Percentiles rank a stretch among this genome's conserved stretches.
phyloP scores from a whole-genome alignment of 2,888 invertebrate genomes.

The Sceliomorpha sp. region DNA sequence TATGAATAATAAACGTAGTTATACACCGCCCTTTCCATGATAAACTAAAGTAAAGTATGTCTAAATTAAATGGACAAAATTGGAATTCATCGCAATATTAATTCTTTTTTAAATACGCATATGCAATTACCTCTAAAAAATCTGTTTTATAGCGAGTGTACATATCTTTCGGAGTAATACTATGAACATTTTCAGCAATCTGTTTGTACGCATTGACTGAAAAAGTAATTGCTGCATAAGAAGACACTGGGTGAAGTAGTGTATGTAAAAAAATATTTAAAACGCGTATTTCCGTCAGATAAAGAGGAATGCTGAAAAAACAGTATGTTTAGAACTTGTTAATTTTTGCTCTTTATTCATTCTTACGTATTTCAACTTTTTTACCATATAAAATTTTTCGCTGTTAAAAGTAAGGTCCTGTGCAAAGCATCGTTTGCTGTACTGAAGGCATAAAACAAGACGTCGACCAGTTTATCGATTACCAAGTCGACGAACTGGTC shows the following conservation, averaged over 20 bases:
- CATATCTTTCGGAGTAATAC: slow-evolving; percentile 82
- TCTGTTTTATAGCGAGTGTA: slow-evolving; percentile 85
- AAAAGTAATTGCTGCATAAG: slow-evolving; percentile 81
- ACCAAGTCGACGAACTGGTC: slow-evolving; percentile 80
- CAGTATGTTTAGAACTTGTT: slow-evolving; percentile 3
- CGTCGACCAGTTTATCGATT: slow-evolving; percentile 73
- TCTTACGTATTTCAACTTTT: no score
- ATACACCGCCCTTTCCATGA: slow-evolving; percentile 83
- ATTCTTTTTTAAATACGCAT: slow-evolving; percentile 1
- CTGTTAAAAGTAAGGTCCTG: slow-evolving; percentile 81
- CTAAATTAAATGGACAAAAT: slow-evolving; percentile 20
- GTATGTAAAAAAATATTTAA: slow-evolving; percentile 84
- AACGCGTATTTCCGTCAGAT: slow-evolving; percentile 79
- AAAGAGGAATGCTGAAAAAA: slow-evolving; percentile 64
- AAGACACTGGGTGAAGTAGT: slow-evolving; percentile 82
- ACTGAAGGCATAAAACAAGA: slow-evolving; percentile 77
- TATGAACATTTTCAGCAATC: slow-evolving; percentile 82
- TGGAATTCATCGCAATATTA: no score
- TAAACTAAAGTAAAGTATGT: slow-evolving; percentile 65
- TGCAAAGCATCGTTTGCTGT: slow-evolving; percentile 82
- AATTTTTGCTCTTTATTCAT: slow-evolving; percentile 13
- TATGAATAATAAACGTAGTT: slow-evolving; percentile 83
- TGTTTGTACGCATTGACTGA: slow-evolving; percentile 83
- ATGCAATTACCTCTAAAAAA: slow-evolving; percentile 74
- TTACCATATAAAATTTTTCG: slow-evolving; percentile 82